These are phyloP conservation scores for Malurus leucopterus DNA, from an alignment of 2,797 vertebrate genomes.

Conservation along the genomic window DNA sequence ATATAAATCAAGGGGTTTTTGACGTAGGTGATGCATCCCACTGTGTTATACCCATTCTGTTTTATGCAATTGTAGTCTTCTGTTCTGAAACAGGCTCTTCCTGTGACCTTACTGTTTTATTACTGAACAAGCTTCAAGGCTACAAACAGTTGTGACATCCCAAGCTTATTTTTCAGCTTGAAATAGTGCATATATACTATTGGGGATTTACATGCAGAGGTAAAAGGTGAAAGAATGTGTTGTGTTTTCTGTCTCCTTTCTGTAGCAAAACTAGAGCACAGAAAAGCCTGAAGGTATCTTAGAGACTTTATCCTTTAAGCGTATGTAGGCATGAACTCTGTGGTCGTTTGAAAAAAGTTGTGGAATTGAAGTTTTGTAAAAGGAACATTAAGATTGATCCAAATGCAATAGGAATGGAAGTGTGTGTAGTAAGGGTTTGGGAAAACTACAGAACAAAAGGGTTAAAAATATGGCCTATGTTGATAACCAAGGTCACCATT, in stretches of 20 bases:
- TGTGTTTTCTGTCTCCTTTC: background rate
- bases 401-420: background rate
- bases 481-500: background rate
- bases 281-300: background rate
- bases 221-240: background rate
- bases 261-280: background rate
- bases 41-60: background rate
- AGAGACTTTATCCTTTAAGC: background rate
- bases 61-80: background rate
- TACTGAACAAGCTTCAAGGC: background rate
- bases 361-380: background rate
- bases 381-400: background rate
- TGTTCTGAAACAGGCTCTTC: background rate
- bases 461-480: background rate
- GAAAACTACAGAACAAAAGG: background rate
- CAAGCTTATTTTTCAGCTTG: background rate
- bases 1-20: background rate
- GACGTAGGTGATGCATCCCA: accelerated
- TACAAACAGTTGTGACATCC: background rate
- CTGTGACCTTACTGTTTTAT: background rate
- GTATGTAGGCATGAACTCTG: background rate
- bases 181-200: background rate
- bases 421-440: background rate
- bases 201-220: background rate
- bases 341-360: background rate